Evolutionary conservation across 2,113 vertebrate genomes (phyloP).

Genomic region (Myiozetetes cayanensis): DNA sequence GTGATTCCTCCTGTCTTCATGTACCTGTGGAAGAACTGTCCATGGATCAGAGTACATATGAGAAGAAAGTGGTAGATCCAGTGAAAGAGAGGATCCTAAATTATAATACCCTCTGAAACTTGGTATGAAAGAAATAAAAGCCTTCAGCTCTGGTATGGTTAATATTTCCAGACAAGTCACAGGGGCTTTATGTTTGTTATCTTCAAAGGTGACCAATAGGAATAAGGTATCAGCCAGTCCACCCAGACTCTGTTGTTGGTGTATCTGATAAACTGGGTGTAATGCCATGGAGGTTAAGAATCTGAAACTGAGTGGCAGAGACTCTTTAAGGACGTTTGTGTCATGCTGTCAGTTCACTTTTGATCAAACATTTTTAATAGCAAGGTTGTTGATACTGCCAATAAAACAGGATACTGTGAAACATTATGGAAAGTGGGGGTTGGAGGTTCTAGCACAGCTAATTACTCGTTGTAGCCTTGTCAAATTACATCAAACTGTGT

Average conservation of each 20-base stretch:
- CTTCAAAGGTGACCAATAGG: background rate
- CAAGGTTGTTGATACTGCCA: background rate
- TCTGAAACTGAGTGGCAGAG: background rate
- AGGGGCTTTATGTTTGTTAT: background rate
- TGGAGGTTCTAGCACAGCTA: background rate
- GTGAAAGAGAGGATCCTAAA: background rate
- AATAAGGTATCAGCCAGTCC: background rate
- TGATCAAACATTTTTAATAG: background rate
- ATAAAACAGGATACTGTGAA: background rate
- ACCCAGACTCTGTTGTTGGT: background rate
- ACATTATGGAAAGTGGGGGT: background rate
- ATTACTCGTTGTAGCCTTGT: background rate
- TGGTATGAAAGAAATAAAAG: background rate
- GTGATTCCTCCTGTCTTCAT: background rate
- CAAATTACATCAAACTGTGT: background rate
- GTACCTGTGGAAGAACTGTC: background rate
- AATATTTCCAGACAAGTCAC: background rate
- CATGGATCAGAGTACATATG: background rate
- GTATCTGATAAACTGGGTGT: background rate
- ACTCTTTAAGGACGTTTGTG: background rate
- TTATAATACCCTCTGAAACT: background rate
- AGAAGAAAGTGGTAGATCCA: background rate
- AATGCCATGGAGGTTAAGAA: background rate
- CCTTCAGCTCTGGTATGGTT: background rate
- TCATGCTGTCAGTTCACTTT: background rate